Evolutionary conservation across 2,113 vertebrate genomes (phyloP).

Genomic region (Cebidichthys violaceus): DNA sequence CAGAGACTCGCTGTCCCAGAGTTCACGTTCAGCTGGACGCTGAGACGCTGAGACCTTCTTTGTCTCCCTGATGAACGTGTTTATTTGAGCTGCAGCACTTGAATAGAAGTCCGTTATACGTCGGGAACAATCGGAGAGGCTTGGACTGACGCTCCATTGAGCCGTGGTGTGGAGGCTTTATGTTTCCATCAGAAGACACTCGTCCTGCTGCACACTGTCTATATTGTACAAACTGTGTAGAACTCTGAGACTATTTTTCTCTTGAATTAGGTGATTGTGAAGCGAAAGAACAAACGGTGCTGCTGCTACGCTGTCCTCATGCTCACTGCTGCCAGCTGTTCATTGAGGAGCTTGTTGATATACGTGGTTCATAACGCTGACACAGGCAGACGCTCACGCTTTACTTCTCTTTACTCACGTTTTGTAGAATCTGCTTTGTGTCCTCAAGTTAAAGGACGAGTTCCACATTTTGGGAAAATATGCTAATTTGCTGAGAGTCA

Average conservation of each 20-base stretch:
- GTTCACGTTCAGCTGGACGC: too few relatives aligned
- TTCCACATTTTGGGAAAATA: background rate
- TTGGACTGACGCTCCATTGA: too few relatives aligned
- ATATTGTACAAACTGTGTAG: conserved; percentile 45
- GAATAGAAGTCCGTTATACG: too few relatives aligned
- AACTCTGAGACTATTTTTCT: conserved; percentile 58
- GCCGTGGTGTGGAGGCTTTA: conserved; percentile 29
- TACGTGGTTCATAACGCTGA: too few relatives aligned
- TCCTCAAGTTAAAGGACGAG: background rate
- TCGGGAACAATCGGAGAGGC: too few relatives aligned
- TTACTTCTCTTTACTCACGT: background rate
- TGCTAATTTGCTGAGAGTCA: background rate
- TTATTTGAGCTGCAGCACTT: too few relatives aligned
- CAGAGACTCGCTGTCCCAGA: too few relatives aligned
- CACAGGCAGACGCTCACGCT: background rate
- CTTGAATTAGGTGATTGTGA: conserved; percentile 48
- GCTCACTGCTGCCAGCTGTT: background rate
- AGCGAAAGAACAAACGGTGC: conserved; percentile 32
- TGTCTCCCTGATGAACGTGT: too few relatives aligned
- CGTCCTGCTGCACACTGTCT: conserved; percentile 25
- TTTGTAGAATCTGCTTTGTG: background rate
- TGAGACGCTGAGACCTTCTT: too few relatives aligned
- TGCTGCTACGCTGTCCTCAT: conserved; percentile 30
- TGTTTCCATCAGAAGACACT: conserved; percentile 44
- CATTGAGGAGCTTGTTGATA: too few relatives aligned